Base-by-base conservation (phyloP, 2,888 invertebrate species). In the Xanthia icteritia region DNA sequence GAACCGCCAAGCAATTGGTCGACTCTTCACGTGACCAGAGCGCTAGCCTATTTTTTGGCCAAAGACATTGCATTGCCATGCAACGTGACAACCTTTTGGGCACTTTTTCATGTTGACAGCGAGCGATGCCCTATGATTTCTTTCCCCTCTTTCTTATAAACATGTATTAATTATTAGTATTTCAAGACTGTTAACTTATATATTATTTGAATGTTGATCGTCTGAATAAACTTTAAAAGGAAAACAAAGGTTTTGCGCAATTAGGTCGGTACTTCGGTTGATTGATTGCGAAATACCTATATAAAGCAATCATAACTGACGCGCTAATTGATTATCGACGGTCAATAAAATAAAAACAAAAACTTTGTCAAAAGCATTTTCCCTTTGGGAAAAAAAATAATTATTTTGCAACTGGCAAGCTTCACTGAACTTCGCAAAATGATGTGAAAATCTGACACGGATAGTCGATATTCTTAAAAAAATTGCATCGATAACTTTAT, bases 261-360 rank as follows among this genome's bases (percentile, higher is more conserved):
- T 11, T 5, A 27, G 0, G 20, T 1, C 31, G 17, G n/a, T 36
- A 54, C 36, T 27, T 31, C 36, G 36, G 5, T 68, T 17, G 42
- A 31, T 42, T 20, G 5, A 54, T 78, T n/a, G 4, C 13, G 23
- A 76, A 58, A 58, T 39, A 27, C 20, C 23, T 23, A 8, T 51
- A 51, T 1, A 48, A 65, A 66, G 42, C 42, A 78, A 68, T 63
- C 45, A 64, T 39, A 73, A 58, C n/a, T 11, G 27, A 64, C 54
- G 45, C n/a, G 15, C n/a, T 51, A 82, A 79, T 76, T 63, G 67
- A 76, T 82, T 82, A 82, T 36, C 5, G 15, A 56, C 56, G 48
- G 48, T 27, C 15, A 36, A 48, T n/a, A 42, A n/a, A 56, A 27
- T 15, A 67, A 63, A 67, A 65, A 70, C 6, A 15, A 54, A 20